Evolutionary conservation across 2,888 invertebrate species (phyloP).

Genomic region (Drosophila affinis): DNA sequence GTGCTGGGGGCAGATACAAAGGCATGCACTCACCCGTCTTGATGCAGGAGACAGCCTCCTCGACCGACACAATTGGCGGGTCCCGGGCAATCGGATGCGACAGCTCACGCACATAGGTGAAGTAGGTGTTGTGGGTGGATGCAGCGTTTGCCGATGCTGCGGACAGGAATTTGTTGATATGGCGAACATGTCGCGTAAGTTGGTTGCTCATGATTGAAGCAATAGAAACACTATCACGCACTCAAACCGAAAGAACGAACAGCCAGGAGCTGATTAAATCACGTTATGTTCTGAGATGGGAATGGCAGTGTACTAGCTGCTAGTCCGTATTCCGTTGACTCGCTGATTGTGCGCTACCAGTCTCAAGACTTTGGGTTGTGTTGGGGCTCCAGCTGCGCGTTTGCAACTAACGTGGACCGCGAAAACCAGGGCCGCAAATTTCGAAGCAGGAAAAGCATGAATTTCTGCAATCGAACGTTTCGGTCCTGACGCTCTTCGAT

Average conservation of each 20-base stretch:
- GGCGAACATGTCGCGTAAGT: conserved; percentile 51
- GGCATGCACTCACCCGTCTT: conserved; percentile 89
- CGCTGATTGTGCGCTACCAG: conserved; percentile 19
- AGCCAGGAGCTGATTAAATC: not conserved
- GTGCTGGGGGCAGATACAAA: not conserved
- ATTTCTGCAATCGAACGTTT: not conserved
- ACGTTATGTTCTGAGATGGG: not conserved
- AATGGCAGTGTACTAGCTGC: not conserved
- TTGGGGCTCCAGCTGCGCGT: conserved; percentile 41
- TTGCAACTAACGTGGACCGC: conserved; percentile 39
- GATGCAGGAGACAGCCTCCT: conserved; percentile 90
- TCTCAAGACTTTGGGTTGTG: not conserved
- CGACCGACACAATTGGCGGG: conserved; percentile 89
- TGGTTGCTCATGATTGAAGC: conserved; percentile 61
- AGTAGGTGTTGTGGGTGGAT: conserved; percentile 85
- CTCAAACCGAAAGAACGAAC: conserved; percentile 1
- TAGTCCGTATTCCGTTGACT: not conserved
- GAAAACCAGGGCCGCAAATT: conserved; percentile 24
- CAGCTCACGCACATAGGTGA: conserved; percentile 91
- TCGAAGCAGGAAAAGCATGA: conserved; percentile 30
- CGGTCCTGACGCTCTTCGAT: not conserved
- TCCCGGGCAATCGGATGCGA: conserved; percentile 90
- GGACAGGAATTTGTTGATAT: conserved; percentile 50
- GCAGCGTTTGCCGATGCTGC: conserved; percentile 50
- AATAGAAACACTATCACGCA: not conserved